These are phyloP conservation scores for Drosophila sulfurigaster DNA, from an alignment of 1,140 invertebrate species.

Conservation along the genomic window DNA sequence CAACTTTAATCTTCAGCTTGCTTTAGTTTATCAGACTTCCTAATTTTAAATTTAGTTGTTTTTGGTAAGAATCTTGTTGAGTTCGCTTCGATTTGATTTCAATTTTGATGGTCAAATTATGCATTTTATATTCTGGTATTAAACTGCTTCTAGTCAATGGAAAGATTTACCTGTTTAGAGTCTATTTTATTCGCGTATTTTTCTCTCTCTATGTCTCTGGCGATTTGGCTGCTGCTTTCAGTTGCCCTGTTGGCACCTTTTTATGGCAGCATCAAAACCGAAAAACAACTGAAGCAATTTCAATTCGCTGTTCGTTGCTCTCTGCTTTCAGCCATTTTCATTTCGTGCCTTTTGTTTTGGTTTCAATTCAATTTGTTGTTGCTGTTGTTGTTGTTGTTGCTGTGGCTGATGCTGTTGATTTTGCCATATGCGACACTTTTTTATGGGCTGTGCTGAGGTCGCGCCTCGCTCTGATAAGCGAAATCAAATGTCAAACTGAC, in stretches of 20 bases:
- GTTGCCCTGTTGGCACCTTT: not conserved
- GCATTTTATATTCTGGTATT: too few relatives aligned
- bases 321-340: conserved; percentile 1
- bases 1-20: too few relatives aligned
- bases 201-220: too few relatives aligned
- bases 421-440: conserved; percentile 61
- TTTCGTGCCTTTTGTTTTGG: conserved; percentile 26
- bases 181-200: too few relatives aligned
- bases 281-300: conserved; percentile 27
- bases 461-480: conserved; percentile 65
- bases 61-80: too few relatives aligned
- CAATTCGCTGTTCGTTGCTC: conserved; percentile 60
- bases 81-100: too few relatives aligned
- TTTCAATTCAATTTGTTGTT: not conserved
- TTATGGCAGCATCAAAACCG: not conserved
- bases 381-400: conserved; percentile 14
- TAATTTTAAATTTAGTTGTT: too few relatives aligned
- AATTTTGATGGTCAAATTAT: too few relatives aligned
- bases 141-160: too few relatives aligned
- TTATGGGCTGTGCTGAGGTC: conserved; percentile 60
- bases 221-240: not conserved
- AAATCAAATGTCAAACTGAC: conserved; percentile 76
- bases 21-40: too few relatives aligned
- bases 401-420: conserved; percentile 22
- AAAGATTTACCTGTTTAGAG: too few relatives aligned